Evolutionary conservation across 2,888 invertebrate species (phyloP).

Genomic region (Coelopa pilipes): DNA sequence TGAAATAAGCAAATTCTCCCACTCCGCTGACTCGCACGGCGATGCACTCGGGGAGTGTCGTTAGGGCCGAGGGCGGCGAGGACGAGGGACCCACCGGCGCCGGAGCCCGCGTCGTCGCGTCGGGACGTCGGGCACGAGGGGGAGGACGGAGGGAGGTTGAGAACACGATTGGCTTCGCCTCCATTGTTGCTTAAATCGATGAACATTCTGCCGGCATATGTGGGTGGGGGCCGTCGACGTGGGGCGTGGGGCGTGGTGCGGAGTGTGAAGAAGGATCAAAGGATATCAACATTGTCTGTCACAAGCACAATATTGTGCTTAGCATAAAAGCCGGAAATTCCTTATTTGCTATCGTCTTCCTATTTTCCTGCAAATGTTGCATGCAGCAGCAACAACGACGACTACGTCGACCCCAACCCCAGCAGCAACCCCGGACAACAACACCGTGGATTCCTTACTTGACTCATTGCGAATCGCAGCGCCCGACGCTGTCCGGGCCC

Average conservation of each 20-base stretch:
- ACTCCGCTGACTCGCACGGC: conserved; percentile 9
- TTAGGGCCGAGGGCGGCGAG: not conserved
- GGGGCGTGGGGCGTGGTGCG: not conserved
- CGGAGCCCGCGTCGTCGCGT: not conserved
- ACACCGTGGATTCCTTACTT: conserved; percentile 18
- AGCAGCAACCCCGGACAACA: not conserved
- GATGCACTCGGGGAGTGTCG: not conserved
- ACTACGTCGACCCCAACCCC: not conserved
- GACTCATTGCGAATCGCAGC: conserved; percentile 25
- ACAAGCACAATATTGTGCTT: conserved; percentile 27
- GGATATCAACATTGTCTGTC: conserved; percentile 13
- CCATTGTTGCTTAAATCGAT: conserved; percentile 53
- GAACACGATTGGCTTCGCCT: conserved; percentile 12
- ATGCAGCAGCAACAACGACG: conserved; percentile 11
- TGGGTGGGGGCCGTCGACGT: not conserved
- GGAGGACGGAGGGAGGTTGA: not conserved
- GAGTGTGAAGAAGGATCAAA: conserved; percentile 10
- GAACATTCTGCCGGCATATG: conserved; percentile 51
- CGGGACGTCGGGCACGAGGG: not conserved
- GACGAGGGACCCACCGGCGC: not conserved
- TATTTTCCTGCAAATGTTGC: conserved; percentile 25
- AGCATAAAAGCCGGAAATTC: conserved; percentile 32
- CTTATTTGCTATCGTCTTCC: conserved; percentile 30
- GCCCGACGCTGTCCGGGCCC: too few relatives aligned
- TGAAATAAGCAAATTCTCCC: conserved; percentile 1